phyloP scores from a whole-genome alignment of 2,113 vertebrate genomes.

The Odobenus rosmarus region DNA sequence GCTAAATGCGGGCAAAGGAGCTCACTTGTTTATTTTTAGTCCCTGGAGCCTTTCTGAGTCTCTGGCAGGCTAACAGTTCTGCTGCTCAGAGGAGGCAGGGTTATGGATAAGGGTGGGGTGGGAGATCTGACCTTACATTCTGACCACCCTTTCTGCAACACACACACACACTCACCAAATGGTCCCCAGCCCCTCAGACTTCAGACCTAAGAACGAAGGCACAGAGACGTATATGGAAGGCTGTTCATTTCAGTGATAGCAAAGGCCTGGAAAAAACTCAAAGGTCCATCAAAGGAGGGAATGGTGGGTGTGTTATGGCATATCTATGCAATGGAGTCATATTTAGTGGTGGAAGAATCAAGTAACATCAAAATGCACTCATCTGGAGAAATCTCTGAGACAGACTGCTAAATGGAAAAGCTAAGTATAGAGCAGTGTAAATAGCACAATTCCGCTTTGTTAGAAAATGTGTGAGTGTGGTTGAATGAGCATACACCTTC shows the following conservation, averaged over 20 bases:
- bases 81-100: not conserved
- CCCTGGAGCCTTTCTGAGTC: not conserved
- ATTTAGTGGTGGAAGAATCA: not conserved
- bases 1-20: not conserved
- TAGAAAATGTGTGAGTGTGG: rapidly evolving
- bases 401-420: not conserved
- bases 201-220: not conserved
- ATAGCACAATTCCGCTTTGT: rapidly evolving
- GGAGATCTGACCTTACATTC: not conserved
- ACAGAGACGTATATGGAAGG: not conserved
- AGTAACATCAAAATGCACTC: rapidly evolving
- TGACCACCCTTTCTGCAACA: too few relatives aligned
- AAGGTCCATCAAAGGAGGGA: not conserved
- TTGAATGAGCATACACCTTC: rapidly evolving
- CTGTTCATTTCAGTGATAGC: not conserved
- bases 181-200: not conserved
- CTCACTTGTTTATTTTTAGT: not conserved
- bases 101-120: rapidly evolving
- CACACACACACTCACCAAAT: not conserved
- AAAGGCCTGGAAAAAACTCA: not conserved
- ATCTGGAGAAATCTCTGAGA: not conserved
- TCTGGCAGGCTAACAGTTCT: not conserved
- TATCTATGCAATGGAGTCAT: rapidly evolving
- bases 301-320: rapidly evolving
- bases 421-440: not conserved